Evolutionary conservation across 2,888 invertebrate genomes (phyloP).

Genomic region (Tenthredo notha): DNA sequence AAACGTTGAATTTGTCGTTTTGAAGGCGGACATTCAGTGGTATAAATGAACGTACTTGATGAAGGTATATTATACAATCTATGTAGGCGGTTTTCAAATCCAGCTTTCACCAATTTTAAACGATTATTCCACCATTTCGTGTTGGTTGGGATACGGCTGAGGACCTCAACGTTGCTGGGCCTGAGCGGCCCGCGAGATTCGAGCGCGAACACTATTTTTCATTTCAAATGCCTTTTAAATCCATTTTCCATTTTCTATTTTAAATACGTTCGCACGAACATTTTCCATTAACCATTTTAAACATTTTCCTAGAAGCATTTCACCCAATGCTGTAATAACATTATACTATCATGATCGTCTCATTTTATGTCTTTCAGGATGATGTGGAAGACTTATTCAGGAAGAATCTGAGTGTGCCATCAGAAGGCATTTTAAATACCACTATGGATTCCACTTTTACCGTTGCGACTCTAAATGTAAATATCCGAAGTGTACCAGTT

Average conservation of each 20-base stretch:
- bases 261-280: too few relatives aligned
- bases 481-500: slow-evolving; percentile 3
- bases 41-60: too few relatives aligned
- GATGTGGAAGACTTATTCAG: background rate
- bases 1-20: too few relatives aligned
- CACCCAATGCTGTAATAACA: background rate
- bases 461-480: background rate
- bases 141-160: too few relatives aligned
- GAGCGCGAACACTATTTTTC: too few relatives aligned
- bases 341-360: background rate
- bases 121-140: too few relatives aligned
- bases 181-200: too few relatives aligned
- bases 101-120: too few relatives aligned
- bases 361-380: background rate
- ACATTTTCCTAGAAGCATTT: background rate
- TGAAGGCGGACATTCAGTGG: too few relatives aligned
- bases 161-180: too few relatives aligned
- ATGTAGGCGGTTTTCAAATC: too few relatives aligned
- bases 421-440: background rate
- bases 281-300: background rate
- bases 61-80: too few relatives aligned
- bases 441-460: background rate
- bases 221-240: background rate
- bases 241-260: background rate
- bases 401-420: background rate